A percentile compares a stretch with the other conserved stretches of the same genome.
phyloP scores from a whole-genome alignment of 1,140 invertebrate species.

The Phthorimaea operculella region DNA sequence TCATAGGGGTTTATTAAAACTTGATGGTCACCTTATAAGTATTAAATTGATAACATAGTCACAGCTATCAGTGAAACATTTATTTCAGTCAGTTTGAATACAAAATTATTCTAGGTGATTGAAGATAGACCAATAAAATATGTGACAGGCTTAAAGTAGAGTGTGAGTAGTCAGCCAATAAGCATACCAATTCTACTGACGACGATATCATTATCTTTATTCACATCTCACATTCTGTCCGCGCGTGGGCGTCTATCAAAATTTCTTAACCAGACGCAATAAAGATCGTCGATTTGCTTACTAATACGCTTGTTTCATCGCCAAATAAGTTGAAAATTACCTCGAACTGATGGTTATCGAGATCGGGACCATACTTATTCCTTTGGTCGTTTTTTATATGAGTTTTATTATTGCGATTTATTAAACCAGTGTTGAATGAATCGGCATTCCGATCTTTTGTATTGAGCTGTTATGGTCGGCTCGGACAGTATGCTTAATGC shows the following conservation, averaged over 20 bases:
- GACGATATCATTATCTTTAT: background rate
- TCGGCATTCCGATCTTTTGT: constrained; percentile 24
- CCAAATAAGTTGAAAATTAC: constrained; percentile 33
- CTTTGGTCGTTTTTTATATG: constrained; percentile 23
- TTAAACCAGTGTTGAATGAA: constrained; percentile 20
- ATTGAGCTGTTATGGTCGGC: constrained; percentile 14
- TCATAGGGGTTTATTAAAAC: too few relatives aligned
- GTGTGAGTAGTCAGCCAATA: background rate
- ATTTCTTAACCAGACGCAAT: constrained; percentile 19
- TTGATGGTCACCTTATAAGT: too few relatives aligned
- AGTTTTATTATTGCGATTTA: constrained; percentile 35
- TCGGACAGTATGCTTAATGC: constrained; percentile 2
- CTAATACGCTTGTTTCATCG: constrained; percentile 28
- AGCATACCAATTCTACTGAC: background rate
- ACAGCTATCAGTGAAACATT: too few relatives aligned
- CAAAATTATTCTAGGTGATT: too few relatives aligned
- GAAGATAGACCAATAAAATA: background rate
- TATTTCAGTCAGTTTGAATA: too few relatives aligned
- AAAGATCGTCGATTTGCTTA: constrained; percentile 34
- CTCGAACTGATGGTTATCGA: constrained; percentile 30
- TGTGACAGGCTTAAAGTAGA: background rate
- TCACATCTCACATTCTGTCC: background rate
- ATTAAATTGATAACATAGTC: too few relatives aligned
- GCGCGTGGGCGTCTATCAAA: constrained; percentile 22
- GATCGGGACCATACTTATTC: constrained; percentile 20